A percentile compares a stretch with the other conserved stretches of the same genome.
phyloP scores from a whole-genome alignment of 2,797 vertebrate species.

The Neomorphus geoffroyi region DNA sequence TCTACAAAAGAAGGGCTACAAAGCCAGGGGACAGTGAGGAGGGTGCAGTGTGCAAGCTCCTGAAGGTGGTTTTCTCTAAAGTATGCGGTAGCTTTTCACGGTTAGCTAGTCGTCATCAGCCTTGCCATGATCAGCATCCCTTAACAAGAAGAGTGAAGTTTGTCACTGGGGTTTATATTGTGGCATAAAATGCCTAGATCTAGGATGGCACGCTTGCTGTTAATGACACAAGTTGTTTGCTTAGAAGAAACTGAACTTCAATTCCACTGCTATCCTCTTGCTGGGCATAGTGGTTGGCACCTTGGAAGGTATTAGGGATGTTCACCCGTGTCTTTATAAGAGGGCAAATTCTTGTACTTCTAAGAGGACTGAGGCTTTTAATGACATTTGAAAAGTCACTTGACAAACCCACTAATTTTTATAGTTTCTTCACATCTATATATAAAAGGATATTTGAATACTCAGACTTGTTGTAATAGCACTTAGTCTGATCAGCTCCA shows the following conservation, averaged over 20 bases:
- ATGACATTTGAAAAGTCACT: neutral
- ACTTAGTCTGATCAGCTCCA: neutral
- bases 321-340: neutral
- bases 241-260: neutral
- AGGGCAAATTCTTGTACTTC: neutral
- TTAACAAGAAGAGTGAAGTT: neutral
- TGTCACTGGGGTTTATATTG: neutral
- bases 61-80: neutral
- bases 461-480: neutral
- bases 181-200: neutral
- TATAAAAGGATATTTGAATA: neutral
- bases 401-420: neutral
- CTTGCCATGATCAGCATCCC: neutral
- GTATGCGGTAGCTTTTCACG: neutral
- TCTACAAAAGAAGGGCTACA: too few relatives aligned
- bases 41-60: neutral
- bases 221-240: fast-evolving
- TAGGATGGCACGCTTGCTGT: neutral
- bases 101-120: neutral
- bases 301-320: neutral
- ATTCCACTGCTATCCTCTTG: neutral
- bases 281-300: neutral
- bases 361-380: neutral
- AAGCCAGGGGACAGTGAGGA: neutral
- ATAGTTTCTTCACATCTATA: neutral